Evolutionary conservation across 1,140 invertebrate genomes (phyloP), one percentile per base, ranked within the genome.

Genomic region (Musca domestica): DNA sequence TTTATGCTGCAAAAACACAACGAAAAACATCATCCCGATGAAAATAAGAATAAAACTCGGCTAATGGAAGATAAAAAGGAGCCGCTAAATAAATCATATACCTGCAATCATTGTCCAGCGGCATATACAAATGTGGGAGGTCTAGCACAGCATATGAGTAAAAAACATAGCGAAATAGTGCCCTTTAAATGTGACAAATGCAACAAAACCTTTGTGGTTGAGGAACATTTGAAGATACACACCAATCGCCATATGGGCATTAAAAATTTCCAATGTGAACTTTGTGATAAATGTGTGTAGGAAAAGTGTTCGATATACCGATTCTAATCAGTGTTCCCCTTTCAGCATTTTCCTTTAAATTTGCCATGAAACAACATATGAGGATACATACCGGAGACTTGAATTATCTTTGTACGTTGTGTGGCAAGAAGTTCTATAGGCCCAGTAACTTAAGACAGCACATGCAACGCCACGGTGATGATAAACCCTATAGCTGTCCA

Each of bases 371-470:
- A 65, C 83, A 84, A 63, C 87, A 88, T 70, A 75, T 87, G 68
- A 78, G 86, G 19, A 87, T 84, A 1, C 87, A 89, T 71, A 88
- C 87, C 4, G 87, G 86, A 0, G 88, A 89, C 71, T 87, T 86
- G 47, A 87, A 88, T 2, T 88, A 84, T 74, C 74, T 88, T 4
- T 90, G 88, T 76, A 85, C 86, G 0, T 81, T 86, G 47, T 89
- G 88, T 70, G 88, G 88, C 0, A 88, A 87, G 71, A 84, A 85
- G 3, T 89, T 90, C 73, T 84, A 85, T 63, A 88, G 87, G 72
- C 83, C 84, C 52, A 86, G 86, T 48, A 88, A 88, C 71, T 74
- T 88, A n/a, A 76, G 86, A 3, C 86, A 87, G 71, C 86, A 87
- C 69, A 82, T 86, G 67, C 82, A 86, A 67, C 73, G 86, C 17